These are phyloP conservation scores for Elephantulus edwardii DNA, from an alignment of 2,113 vertebrate genomes.

Conservation along the genomic window DNA sequence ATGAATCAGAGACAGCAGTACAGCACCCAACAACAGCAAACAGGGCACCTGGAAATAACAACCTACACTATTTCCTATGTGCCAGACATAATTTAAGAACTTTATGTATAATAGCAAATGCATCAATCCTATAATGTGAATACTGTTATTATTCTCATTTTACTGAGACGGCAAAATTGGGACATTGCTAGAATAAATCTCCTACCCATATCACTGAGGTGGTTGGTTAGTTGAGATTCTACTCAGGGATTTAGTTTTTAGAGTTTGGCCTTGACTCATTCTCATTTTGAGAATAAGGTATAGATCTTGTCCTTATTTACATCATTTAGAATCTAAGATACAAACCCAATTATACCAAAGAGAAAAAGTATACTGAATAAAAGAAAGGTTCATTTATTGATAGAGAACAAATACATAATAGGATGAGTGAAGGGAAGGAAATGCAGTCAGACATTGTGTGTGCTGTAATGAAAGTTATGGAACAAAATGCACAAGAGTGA, in stretches of 20 bases:
- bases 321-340: neutral
- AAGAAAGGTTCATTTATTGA: too few species aligned
- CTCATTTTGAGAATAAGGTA: neutral
- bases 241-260: neutral
- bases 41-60: too few species aligned
- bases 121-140: neutral
- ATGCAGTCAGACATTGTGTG: too few species aligned
- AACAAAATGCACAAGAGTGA: too few species aligned
- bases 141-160: neutral
- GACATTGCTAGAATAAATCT: neutral
- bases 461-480: too few species aligned
- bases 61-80: too few species aligned
- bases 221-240: neutral
- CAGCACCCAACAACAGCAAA: too few species aligned
- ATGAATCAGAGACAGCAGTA: too few species aligned
- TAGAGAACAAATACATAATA: too few species aligned
- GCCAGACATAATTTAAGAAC: neutral
- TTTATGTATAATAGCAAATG: neutral
- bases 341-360: neutral
- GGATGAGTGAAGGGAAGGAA: too few species aligned
- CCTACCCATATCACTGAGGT: neutral
- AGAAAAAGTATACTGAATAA: too few species aligned
- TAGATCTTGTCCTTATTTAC: neutral
- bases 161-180: neutral
- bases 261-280: neutral